Conservation (phyloP, 2,888 invertebrate genomes). For the Lathronympha strigana region DNA sequence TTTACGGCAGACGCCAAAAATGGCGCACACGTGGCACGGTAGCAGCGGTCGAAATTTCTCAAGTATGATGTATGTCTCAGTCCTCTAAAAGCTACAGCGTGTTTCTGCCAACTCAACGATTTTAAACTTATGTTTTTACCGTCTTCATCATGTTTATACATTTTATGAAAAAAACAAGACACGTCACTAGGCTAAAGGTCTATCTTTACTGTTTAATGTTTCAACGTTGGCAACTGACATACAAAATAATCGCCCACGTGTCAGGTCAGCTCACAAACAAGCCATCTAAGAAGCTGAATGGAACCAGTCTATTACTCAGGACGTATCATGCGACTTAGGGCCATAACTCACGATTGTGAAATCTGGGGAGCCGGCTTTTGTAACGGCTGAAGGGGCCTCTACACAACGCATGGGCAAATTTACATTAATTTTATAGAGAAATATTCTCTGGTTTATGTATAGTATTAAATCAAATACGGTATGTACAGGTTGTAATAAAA, state of each 20-base stretch:
- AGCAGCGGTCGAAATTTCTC: too few species aligned
- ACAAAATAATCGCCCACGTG: constrained; percentile 36
- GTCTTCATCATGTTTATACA: neutral
- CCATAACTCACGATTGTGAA: constrained; percentile 68
- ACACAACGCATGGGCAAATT: constrained; percentile 13
- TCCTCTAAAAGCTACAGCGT: too few species aligned
- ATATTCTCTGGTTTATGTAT: constrained; percentile 14
- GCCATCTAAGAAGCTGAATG: constrained; percentile 31
- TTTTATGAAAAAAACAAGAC: neutral
- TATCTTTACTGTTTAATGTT: neutral
- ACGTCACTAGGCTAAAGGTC: neutral
- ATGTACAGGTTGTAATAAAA: constrained; percentile 1
- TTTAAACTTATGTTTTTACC: too few species aligned
- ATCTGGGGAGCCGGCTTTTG: constrained; percentile 49
- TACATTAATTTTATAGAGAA: constrained; percentile 19
- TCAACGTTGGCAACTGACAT: constrained; percentile 7
- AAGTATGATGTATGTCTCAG: too few species aligned
- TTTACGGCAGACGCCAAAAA: too few species aligned
- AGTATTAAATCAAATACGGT: neutral
- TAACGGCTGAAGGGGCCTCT: constrained; percentile 25
- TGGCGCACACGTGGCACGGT: too few species aligned
- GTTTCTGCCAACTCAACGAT: too few species aligned
- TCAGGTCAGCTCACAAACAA: constrained; percentile 31
- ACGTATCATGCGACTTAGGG: constrained; percentile 67
- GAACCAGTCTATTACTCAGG: constrained; percentile 45